Evolutionary conservation across 92 coral and sea anemone genomes (phyloP).

Genomic region (Plumapathes pennacea): DNA sequence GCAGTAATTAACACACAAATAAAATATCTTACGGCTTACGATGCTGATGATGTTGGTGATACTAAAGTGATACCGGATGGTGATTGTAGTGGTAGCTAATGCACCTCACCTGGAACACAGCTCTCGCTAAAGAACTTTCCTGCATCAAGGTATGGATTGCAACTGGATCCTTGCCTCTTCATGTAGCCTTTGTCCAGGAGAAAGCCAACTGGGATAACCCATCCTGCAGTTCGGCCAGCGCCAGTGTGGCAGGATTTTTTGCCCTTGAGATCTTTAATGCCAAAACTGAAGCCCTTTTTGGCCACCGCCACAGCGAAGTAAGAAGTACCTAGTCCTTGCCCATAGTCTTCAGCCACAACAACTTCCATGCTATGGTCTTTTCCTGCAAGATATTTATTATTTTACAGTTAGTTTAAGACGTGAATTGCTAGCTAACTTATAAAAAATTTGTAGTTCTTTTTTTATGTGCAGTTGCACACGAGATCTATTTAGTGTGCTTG

Average conservation of each 20-base stretch:
- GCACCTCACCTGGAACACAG: slow-evolving; percentile 67
- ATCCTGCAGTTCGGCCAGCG: slow-evolving; percentile 51
- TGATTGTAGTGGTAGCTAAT: no score
- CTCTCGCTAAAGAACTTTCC: slow-evolving; percentile 39
- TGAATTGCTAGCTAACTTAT: no score
- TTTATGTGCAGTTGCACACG: no score
- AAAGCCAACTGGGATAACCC: slow-evolving; percentile 55
- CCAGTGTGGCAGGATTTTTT: slow-evolving; percentile 66
- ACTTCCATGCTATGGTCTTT: slow-evolving; percentile 9
- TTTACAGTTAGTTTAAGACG: no score
- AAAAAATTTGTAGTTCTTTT: no score
- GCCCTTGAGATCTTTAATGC: slow-evolving; percentile 14
- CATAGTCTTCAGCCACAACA: slow-evolving; percentile 29
- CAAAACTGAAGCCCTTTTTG: slow-evolving; percentile 12
- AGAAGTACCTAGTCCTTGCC: not conserved
- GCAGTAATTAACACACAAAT: no score
- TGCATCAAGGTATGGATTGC: slow-evolving; percentile 28
- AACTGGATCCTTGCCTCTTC: slow-evolving; percentile 4
- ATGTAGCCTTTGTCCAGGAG: slow-evolving; percentile 11
- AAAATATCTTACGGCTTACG: no score
- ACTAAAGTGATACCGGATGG: no score
- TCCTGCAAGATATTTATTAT: slow-evolving; percentile 10
- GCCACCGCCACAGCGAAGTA: slow-evolving; percentile 58
- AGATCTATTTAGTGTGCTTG: no score
- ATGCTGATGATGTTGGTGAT: no score